Base-by-base conservation (phyloP, 2,888 invertebrate species). In the Tyria jacobaeae region DNA sequence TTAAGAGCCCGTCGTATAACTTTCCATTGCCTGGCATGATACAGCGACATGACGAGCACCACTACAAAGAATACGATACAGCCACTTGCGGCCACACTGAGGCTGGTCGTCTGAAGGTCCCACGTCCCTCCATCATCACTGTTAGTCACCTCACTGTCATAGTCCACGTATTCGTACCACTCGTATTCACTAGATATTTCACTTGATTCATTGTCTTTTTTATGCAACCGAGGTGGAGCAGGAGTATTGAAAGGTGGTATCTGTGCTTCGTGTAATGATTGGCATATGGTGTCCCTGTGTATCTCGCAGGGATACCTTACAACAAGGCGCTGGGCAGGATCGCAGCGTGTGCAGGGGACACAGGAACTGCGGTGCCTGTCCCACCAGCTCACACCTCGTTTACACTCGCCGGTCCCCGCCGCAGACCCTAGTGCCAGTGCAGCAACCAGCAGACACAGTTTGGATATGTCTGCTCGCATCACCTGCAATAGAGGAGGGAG, bases 21-120 rank as follows among this genome's bases (percentile, higher is more conserved):
- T 86, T 95, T 95, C 97, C 97, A 97, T 87, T 97, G 97, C 81
- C 95, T 95, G 77, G 96, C 96, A 85, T 97, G 97, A 81, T 97
- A 95, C 78, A 97, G 90, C 75, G 97, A 96, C 85, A 97, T 96
- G 80, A 96, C 95, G 75, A 96, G 95, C 84, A 97, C 96, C 72
- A 96, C 96, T 78, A 96, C 92, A 94, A 97, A 97, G 94, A 97
- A 97, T 83, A 97, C 94, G 64, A 97, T 94, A 93, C 97, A 97
- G 70, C 96, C 96, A 84, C 96, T 95, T 41, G 96, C 96, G 54
- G 97, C 97, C 73, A 97, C 89, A 66, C 96, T 95, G 79, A 97
- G 94, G 60, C 96, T 96, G 54, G 96, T 95, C 61, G 96, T 96
- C 83, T 97, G 96, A 95, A 96, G 95, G 89, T 97, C 97, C 96